Evolutionary conservation across 2,797 vertebrate species (phyloP).

Genomic region (Myotis daubentonii): DNA sequence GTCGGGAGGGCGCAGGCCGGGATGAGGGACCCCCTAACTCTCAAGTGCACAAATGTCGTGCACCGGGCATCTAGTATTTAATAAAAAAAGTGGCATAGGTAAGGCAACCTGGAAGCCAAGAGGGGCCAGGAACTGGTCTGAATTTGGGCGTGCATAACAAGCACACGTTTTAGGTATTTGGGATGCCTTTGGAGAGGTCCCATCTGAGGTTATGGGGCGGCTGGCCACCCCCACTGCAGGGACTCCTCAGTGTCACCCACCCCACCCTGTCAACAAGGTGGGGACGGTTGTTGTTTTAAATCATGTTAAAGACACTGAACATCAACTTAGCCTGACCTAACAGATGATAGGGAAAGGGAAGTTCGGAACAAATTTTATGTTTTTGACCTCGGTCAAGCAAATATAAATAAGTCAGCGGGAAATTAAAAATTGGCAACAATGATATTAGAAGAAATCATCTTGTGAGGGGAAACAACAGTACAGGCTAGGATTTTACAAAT

Average conservation of each 20-base stretch:
- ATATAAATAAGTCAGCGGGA: slow-evolving; percentile 32
- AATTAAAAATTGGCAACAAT: slow-evolving; percentile 32
- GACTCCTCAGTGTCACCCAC: neutral
- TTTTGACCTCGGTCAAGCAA: slow-evolving; percentile 22
- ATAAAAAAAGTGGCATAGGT: neutral
- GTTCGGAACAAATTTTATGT: neutral
- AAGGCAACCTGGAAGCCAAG: neutral
- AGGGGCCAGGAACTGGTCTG: too few relatives aligned
- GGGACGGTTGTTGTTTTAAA: neutral
- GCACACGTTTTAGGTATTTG: fast-evolving
- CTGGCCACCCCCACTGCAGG: neutral
- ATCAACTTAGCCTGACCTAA: neutral
- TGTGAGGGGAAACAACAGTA: neutral
- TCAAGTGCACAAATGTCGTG: too few relatives aligned
- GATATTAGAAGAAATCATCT: neutral
- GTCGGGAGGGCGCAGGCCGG: too few relatives aligned
- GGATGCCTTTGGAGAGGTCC: neutral
- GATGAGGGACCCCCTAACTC: too few relatives aligned
- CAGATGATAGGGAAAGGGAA: neutral
- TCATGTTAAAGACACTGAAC: neutral
- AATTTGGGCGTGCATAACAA: neutral
- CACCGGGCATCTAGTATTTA: too few relatives aligned
- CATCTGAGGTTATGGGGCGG: neutral
- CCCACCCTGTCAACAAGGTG: neutral
- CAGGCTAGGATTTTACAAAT: neutral